Evolutionary conservation across 2,888 invertebrate species (phyloP).

Genomic region (Drymonia ruficornis): DNA sequence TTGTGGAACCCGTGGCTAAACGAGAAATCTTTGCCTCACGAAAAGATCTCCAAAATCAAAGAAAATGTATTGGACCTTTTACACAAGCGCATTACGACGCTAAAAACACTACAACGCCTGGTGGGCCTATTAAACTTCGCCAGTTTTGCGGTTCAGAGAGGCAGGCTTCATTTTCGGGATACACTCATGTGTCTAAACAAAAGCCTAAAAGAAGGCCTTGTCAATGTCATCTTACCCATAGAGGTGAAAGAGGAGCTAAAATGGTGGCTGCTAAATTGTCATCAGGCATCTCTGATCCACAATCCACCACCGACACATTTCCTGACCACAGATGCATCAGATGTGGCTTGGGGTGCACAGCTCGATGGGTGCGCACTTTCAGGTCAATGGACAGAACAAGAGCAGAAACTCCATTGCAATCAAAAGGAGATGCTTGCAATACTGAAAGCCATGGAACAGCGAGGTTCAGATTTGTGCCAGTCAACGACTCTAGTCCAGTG

Average conservation of each 20-base stretch:
- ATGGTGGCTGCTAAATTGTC: too few relatives aligned
- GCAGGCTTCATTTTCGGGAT: too few relatives aligned
- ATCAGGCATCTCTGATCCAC: conserved; percentile 4
- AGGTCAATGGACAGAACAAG: conserved; percentile 1
- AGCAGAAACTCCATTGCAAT: conserved; percentile 14
- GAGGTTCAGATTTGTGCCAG: neutral
- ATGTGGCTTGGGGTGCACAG: conserved; percentile 13
- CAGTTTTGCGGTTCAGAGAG: conserved; percentile 7
- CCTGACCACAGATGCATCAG: conserved; percentile 13
- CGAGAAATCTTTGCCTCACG: too few relatives aligned
- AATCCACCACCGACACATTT: conserved; percentile 7
- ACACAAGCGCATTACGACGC: too few relatives aligned
- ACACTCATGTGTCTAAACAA: too few relatives aligned
- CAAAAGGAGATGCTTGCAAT: conserved; percentile 8
- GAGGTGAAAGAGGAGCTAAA: too few relatives aligned
- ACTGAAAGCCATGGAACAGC: conserved; percentile 1
- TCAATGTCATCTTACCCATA: too few relatives aligned
- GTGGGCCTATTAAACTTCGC: conserved; percentile 11
- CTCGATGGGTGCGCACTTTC: conserved; percentile 3
- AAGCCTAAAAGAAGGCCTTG: too few relatives aligned
- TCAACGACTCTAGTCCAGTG: neutral
- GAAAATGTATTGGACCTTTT: neutral
- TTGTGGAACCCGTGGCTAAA: neutral
- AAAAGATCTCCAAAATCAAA: conserved; percentile 2
- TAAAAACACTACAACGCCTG: too few relatives aligned